phyloP scores from a whole-genome alignment of 2,888 invertebrate species.

The Xanthorhoe spadicearia region DNA sequence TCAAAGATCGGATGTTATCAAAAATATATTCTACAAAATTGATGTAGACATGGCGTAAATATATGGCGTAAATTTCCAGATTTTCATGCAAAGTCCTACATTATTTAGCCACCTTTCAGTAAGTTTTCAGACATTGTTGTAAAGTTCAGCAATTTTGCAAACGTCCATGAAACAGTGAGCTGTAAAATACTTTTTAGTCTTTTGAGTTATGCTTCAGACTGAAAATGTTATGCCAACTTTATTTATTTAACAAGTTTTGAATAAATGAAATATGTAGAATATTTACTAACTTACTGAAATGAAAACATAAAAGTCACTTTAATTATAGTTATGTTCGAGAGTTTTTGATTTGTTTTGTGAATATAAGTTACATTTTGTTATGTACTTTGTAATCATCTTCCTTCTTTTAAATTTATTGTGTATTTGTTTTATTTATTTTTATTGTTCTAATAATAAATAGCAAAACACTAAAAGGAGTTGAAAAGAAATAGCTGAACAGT shows the following conservation, averaged over 20 bases:
- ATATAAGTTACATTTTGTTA: no score
- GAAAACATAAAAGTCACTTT: no score
- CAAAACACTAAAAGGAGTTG: no score
- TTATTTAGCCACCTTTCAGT: constrained; percentile 5
- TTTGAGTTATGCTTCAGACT: constrained; percentile 36
- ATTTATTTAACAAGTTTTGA: neutral
- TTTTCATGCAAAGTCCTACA: neutral
- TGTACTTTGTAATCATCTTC: no score
- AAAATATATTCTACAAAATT: neutral
- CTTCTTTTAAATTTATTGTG: no score
- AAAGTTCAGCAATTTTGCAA: constrained; percentile 46
- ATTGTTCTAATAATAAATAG: no score
- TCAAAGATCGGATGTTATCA: neutral
- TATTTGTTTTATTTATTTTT: no score
- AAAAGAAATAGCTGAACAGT: neutral
- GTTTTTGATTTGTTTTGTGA: no score
- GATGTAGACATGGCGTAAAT: neutral
- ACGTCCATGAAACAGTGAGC: constrained; percentile 42
- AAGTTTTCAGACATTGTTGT: constrained; percentile 37
- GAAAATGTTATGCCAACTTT: constrained; percentile 29
- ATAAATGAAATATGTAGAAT: neutral
- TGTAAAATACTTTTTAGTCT: constrained; percentile 45
- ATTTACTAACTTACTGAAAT: neutral
- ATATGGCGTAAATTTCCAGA: neutral
- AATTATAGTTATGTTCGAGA: no score